Conservation (phyloP, 2,888 invertebrate genomes). For the Gymnocheta viridis region DNA sequence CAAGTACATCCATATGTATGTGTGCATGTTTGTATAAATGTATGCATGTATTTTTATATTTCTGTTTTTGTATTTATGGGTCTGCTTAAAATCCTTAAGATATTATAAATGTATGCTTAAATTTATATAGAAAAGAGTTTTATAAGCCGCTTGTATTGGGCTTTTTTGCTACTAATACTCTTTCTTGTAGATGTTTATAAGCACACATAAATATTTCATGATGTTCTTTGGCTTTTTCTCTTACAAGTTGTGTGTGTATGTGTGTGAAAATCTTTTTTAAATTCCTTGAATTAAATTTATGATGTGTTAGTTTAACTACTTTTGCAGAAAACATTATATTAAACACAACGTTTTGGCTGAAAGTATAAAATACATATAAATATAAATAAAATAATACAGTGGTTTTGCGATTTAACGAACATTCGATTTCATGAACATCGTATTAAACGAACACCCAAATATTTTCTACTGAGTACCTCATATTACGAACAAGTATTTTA, state of each 20-base stretch:
- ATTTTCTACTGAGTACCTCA: no score
- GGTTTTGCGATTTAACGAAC: no score
- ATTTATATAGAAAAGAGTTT: conserved; percentile 5
- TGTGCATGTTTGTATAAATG: no score
- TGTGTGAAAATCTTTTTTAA: conserved; percentile 41
- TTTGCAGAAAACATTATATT: neutral
- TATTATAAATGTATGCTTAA: neutral
- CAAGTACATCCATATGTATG: no score
- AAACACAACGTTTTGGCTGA: neutral
- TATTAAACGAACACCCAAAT: no score
- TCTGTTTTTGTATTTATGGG: neutral
- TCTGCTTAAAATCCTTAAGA: conserved; percentile 32
- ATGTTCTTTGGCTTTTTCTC: conserved; percentile 2
- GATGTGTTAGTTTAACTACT: conserved; percentile 9
- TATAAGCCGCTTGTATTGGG: conserved; percentile 28
- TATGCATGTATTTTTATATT: neutral
- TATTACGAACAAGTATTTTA: no score
- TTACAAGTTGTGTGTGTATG: neutral
- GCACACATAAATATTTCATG: conserved; percentile 36
- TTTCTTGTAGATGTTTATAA: conserved; percentile 15
- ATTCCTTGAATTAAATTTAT: conserved; percentile 33
- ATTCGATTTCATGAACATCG: no score
- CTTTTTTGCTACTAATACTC: neutral
- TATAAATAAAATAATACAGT: neutral
- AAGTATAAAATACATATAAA: neutral